Evolutionary conservation across 2,113 vertebrate genomes (phyloP).

Genomic region (Amazona vittata): DNA sequence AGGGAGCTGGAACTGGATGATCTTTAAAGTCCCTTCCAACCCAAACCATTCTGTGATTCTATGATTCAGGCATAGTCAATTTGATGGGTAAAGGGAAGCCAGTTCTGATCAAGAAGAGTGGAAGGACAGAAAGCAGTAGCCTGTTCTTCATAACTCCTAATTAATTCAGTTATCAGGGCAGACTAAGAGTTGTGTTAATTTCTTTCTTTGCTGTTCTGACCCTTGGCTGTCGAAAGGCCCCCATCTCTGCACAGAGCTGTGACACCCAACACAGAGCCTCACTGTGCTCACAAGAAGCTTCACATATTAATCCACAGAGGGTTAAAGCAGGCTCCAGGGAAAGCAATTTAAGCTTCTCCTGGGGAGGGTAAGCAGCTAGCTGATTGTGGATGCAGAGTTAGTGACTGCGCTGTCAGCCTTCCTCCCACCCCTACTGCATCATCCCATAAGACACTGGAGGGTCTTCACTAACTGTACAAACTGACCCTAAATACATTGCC

Average conservation of each 20-base stretch:
- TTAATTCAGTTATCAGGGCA: background rate
- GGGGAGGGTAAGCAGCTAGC: background rate
- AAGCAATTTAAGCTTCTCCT: background rate
- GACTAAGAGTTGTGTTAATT: background rate
- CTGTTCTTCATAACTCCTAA: background rate
- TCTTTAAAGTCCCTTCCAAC: background rate
- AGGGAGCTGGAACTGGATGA: background rate
- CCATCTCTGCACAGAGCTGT: accelerated
- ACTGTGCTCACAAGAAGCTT: background rate
- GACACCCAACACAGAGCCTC: background rate
- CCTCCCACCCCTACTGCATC: background rate
- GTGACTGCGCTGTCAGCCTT: background rate
- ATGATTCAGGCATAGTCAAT: background rate
- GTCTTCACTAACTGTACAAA: background rate
- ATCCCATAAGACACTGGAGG: accelerated
- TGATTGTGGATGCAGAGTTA: accelerated
- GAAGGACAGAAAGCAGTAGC: background rate
- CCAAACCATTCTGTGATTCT: background rate
- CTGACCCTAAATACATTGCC: background rate
- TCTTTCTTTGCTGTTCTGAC: background rate
- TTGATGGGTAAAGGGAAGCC: background rate
- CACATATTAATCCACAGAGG: background rate
- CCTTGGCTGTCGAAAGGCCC: background rate
- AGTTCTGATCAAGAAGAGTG: accelerated
- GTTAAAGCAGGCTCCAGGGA: background rate